phyloP scores from a whole-genome alignment of 2,888 invertebrate species.

The Orthonychiurus folsomi region DNA sequence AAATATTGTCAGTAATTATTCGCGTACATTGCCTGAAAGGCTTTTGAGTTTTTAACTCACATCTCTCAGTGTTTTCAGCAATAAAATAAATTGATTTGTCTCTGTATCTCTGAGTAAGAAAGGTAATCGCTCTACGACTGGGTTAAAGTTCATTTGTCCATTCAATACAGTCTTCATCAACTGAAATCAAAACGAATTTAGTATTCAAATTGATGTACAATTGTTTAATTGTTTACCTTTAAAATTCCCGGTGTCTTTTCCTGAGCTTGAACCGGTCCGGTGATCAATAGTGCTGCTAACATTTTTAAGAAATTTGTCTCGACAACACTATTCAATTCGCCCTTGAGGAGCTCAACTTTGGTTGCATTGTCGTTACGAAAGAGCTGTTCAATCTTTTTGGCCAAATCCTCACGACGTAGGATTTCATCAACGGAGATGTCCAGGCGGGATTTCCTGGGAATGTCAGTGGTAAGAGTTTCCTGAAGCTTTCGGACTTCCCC shows the following conservation, averaged over 20 bases:
- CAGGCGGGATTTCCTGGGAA: slow-evolving; percentile 11
- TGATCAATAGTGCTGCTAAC: slow-evolving; percentile 33
- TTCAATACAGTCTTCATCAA: slow-evolving; percentile 36
- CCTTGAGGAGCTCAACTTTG: slow-evolving; percentile 29
- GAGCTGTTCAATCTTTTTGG: slow-evolving; percentile 32
- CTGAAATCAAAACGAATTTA: slow-evolving; percentile 9
- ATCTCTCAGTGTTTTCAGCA: slow-evolving; percentile 32
- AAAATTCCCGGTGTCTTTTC: slow-evolving; percentile 33
- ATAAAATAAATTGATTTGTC: slow-evolving; percentile 34
- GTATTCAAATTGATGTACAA: slow-evolving; percentile 3
- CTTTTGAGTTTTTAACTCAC: slow-evolving; percentile 17
- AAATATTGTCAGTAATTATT: background rate
- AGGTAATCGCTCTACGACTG: slow-evolving; percentile 34
- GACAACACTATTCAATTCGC: slow-evolving; percentile 28
- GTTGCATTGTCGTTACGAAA: slow-evolving; percentile 30
- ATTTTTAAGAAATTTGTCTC: slow-evolving; percentile 36
- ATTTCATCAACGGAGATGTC: slow-evolving; percentile 10
- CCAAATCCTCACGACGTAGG: slow-evolving; percentile 23
- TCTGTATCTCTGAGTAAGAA: slow-evolving; percentile 33
- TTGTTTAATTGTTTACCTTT: slow-evolving; percentile 15
- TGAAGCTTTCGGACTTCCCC: slow-evolving; percentile 1
- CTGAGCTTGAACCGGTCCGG: slow-evolving; percentile 34
- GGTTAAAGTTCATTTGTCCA: slow-evolving; percentile 35
- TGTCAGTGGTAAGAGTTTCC: background rate
- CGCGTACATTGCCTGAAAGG: background rate